A percentile compares a stretch with the other conserved stretches of the same genome.
These are phyloP conservation scores for Parthenolecanium corni DNA, from an alignment of 2,888 invertebrate genomes.

Conservation along the genomic window DNA sequence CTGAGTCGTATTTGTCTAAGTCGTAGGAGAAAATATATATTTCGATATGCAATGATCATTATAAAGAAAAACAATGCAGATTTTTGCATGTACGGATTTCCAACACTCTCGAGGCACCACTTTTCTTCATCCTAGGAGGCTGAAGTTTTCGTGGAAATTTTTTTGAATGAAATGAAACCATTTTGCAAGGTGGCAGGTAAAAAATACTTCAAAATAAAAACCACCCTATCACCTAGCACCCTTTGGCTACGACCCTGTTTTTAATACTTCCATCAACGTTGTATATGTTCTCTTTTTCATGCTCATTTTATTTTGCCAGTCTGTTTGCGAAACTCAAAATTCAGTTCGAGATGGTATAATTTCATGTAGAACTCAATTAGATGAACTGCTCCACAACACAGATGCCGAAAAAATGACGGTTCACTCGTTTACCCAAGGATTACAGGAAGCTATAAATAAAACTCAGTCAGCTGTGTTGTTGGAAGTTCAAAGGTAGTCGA, in stretches of 20 bases:
- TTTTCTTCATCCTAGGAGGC: too few species aligned
- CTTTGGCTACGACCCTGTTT: too few species aligned
- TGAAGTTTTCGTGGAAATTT: too few species aligned
- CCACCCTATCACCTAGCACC: too few species aligned
- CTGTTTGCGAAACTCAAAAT: slow-evolving; percentile 49
- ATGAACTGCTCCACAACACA: slow-evolving; percentile 53
- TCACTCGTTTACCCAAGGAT: slow-evolving; percentile 52
- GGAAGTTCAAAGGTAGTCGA: slow-evolving; percentile 55
- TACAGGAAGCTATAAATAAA: slow-evolving; percentile 54
- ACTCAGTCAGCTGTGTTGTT: slow-evolving; percentile 53
- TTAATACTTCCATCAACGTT: not conserved
- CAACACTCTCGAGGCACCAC: too few species aligned
- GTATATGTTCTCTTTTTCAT: not conserved
- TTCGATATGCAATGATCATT: too few species aligned
- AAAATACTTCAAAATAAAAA: not conserved
- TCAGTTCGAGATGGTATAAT: slow-evolving; percentile 56
- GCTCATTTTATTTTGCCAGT: slow-evolving; percentile 35
- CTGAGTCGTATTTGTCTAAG: too few species aligned
- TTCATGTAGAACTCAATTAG: slow-evolving; percentile 52
- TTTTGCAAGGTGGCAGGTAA: too few species aligned
- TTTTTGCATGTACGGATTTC: too few species aligned
- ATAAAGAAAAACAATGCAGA: too few species aligned
- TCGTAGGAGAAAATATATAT: too few species aligned
- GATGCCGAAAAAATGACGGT: slow-evolving; percentile 55
- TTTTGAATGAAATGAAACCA: too few species aligned